Evolutionary conservation across 2,797 vertebrate species (phyloP), one percentile per base, ranked within the genome.

Genomic region (Bufotes viridis): DNA sequence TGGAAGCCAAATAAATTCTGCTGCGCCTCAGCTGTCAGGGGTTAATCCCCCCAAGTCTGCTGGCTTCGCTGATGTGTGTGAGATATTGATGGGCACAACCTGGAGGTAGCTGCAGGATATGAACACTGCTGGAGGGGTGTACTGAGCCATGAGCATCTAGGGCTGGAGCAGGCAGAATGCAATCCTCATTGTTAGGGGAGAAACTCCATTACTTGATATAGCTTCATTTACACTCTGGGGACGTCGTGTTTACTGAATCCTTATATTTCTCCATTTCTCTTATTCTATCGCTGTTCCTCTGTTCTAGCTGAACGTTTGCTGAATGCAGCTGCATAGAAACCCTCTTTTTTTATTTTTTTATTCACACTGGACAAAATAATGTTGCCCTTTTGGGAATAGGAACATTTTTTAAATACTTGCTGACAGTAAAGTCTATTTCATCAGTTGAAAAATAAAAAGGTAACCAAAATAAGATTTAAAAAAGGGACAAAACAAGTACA

Each of bases 41-140:
- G 88, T 89, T 89, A 89, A 89, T 81, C 79, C 70, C 53, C 61
- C 72, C 55, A 22, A 61, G 55, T 67, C 83, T 60, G 34, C 49
- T 86, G 57, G 80, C 80, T 70, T 81, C 72, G 58, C 72, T 86
- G 88, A 86, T 86, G 79, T 88, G 78, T 82, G 75, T 78, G 78
- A 86, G 88, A 89, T 89, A 89, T 89, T 89, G 84, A 89, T 87
- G 88, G 88, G 84, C 74, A 89, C 84, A 67, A 79, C 85, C 88
- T 87, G 63, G 87, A 69, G 84, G 72, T 84, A 87, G 88, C 88
- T 87, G 84, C 88, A 87, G 88, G 88, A 89, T 89, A 89, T 89
- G 81, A 83, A 89, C 84, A 89, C 60, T 55, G 88, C 88, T 89
- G 81, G 88, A 89, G 88, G 88, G 88, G 63, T 89, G 85, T 87